phyloP scores from a whole-genome alignment of 92 coral and sea anemone genomes.

The Micromussa lordhowensis region DNA sequence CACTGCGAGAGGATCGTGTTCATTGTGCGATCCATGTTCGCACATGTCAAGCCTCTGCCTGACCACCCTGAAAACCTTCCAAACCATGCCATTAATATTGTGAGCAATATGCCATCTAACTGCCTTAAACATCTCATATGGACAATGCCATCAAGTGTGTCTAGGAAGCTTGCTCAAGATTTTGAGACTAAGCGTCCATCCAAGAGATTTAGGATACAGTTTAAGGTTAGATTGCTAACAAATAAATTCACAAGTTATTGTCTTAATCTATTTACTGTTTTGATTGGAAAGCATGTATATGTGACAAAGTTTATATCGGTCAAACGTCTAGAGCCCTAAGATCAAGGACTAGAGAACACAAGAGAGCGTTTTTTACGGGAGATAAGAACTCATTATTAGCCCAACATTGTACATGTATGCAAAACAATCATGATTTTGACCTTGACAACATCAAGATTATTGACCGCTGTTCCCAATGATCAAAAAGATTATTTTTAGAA shows the following conservation, averaged over 20 bases:
- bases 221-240: slow-evolving; percentile 33
- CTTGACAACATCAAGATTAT: too few relatives aligned
- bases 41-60: slow-evolving; percentile 61
- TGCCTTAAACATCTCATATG: slow-evolving; percentile 77
- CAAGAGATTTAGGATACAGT: slow-evolving; percentile 49
- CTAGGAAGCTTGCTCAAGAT: slow-evolving; percentile 76
- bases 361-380: too few relatives aligned
- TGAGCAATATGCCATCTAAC: slow-evolving; percentile 84
- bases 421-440: too few relatives aligned
- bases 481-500: too few relatives aligned
- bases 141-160: slow-evolving; percentile 83
- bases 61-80: slow-evolving; percentile 81
- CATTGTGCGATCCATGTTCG: slow-evolving; percentile 77
- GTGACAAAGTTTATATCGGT: too few relatives aligned
- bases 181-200: slow-evolving; percentile 51
- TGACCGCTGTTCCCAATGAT: too few relatives aligned
- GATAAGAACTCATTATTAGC: too few relatives aligned
- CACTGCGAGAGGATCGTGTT: slow-evolving; percentile 85
- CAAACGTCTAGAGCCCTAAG: too few relatives aligned
- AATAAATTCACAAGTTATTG: background rate
- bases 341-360: too few relatives aligned
- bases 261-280: background rate
- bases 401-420: too few relatives aligned
- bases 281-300: background rate
- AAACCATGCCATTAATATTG: slow-evolving; percentile 85